phyloP scores from a whole-genome alignment of 2,113 vertebrate species.

The Harpagus bidentatus region DNA sequence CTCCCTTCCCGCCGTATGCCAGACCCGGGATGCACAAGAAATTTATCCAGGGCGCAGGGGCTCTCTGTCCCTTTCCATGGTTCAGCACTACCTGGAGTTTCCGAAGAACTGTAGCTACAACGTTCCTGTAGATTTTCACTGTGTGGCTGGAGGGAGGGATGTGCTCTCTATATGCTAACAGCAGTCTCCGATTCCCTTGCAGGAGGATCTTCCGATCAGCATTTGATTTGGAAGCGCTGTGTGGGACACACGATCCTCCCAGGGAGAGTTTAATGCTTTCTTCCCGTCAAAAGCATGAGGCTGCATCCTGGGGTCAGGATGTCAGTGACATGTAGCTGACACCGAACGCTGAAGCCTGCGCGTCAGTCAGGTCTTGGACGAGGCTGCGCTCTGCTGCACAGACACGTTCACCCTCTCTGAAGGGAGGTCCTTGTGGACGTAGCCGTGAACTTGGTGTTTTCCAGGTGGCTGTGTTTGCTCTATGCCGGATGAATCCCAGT shows the following conservation, averaged over 20 bases:
- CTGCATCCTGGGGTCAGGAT: background rate
- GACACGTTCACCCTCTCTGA: background rate
- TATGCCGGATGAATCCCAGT: background rate
- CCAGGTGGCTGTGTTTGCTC: background rate
- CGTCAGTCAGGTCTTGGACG: background rate
- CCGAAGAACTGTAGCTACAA: background rate
- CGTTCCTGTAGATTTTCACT: background rate
- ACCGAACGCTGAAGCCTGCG: background rate
- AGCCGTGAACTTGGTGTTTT: background rate
- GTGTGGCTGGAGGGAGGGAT: background rate
- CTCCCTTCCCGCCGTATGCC: background rate
- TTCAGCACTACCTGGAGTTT: background rate
- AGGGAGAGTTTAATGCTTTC: background rate
- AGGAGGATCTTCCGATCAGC: background rate
- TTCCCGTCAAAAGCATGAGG: background rate
- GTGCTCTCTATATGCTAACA: background rate
- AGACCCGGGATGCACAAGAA: background rate
- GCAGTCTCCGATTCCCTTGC: background rate
- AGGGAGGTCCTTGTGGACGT: background rate
- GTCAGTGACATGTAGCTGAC: background rate
- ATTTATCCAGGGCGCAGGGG: background rate
- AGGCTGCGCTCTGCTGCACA: background rate
- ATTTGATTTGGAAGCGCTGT: background rate
- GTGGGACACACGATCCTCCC: background rate
- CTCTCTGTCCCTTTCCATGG: background rate